Percentiles rank a stretch among this genome's conserved stretches.
These are phyloP conservation scores for Anthonomus grandis DNA, from an alignment of 1,140 invertebrate genomes.

Conservation along the genomic window DNA sequence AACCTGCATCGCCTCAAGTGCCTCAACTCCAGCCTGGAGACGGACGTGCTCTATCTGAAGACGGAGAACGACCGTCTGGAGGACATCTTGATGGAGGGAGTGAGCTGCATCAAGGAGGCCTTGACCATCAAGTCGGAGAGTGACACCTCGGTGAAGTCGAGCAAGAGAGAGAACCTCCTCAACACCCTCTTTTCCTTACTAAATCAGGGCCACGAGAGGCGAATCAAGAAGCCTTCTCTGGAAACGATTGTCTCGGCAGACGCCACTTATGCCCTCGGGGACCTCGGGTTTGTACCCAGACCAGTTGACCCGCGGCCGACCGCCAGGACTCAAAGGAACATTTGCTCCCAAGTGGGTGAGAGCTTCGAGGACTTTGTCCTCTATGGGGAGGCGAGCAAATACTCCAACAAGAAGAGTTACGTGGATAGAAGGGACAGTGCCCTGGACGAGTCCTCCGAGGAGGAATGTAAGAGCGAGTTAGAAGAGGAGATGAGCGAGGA, in stretches of 20 bases:
- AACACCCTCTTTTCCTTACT: constrained; percentile 54
- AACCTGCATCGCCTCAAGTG: constrained; percentile 53
- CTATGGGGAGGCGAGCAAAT: constrained; percentile 3
- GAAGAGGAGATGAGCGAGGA: constrained; percentile 28
- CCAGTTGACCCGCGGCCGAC: constrained; percentile 31
- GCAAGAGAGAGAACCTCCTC: constrained; percentile 52
- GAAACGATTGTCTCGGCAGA: constrained; percentile 35
- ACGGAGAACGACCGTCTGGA: constrained; percentile 55
- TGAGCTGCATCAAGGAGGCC: constrained; percentile 56
- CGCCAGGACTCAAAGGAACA: constrained; percentile 29
- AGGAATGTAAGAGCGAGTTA: neutral
- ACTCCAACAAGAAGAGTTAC: constrained; percentile 10
- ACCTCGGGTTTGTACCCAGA: constrained; percentile 45
- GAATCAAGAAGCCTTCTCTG: constrained; percentile 33
- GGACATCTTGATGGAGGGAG: constrained; percentile 58
- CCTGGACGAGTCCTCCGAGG: constrained; percentile 5
- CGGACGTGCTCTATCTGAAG: constrained; percentile 52
- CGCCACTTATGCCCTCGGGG: constrained; percentile 39
- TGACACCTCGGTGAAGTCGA: constrained; percentile 27
- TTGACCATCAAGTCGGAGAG: constrained; percentile 50
- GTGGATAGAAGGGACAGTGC: constrained; percentile 4
- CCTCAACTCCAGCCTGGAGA: constrained; percentile 40
- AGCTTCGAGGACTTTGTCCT: constrained; percentile 41
- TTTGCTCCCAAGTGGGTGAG: constrained; percentile 32
- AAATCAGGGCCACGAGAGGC: constrained; percentile 55